phyloP scores from a whole-genome alignment of 2,888 invertebrate species.

The Salpingus planirostris region DNA sequence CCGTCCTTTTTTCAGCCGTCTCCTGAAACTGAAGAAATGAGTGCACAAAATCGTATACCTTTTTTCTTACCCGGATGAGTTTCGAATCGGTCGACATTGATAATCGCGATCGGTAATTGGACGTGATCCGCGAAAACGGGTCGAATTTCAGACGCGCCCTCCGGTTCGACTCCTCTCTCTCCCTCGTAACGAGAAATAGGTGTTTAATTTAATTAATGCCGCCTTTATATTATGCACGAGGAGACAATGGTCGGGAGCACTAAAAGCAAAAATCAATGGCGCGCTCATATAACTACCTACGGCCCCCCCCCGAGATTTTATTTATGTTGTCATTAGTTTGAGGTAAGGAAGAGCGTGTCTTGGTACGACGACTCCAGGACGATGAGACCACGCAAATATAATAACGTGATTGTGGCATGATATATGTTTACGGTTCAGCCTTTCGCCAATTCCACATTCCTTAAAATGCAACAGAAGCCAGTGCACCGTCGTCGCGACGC shows the following conservation, averaged over 20 bases:
- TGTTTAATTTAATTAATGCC: constrained; percentile 10
- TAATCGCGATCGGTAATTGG: too few relatives aligned
- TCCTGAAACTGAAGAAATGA: too few relatives aligned
- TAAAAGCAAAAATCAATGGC: constrained; percentile 24
- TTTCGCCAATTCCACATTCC: constrained; percentile 11
- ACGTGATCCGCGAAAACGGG: too few relatives aligned
- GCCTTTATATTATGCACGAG: constrained; percentile 5
- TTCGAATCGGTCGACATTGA: too few relatives aligned
- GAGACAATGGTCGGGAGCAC: constrained; percentile 7
- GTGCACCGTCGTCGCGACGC: constrained; percentile 9
- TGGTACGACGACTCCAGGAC: constrained; percentile 35
- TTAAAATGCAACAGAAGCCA: constrained; percentile 12
- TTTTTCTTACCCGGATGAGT: too few relatives aligned
- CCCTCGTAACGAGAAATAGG: constrained; percentile 2
- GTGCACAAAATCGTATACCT: too few relatives aligned
- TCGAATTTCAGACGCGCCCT: too few relatives aligned
- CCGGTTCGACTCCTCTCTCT: not conserved
- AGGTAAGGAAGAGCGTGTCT: constrained; percentile 37
- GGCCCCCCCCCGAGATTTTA: constrained; percentile 28
- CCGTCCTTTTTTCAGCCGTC: too few relatives aligned
- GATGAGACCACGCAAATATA: constrained; percentile 39
- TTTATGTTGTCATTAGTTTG: constrained; percentile 35
- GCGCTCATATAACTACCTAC: constrained; percentile 21
- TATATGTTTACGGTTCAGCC: constrained; percentile 28
- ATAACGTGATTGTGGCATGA: constrained; percentile 38